A percentile compares a stretch with the other conserved stretches of the same genome.
These are phyloP conservation scores for Lepus americanus DNA, from an alignment of 2,113 vertebrate genomes.

Conservation along the genomic window DNA sequence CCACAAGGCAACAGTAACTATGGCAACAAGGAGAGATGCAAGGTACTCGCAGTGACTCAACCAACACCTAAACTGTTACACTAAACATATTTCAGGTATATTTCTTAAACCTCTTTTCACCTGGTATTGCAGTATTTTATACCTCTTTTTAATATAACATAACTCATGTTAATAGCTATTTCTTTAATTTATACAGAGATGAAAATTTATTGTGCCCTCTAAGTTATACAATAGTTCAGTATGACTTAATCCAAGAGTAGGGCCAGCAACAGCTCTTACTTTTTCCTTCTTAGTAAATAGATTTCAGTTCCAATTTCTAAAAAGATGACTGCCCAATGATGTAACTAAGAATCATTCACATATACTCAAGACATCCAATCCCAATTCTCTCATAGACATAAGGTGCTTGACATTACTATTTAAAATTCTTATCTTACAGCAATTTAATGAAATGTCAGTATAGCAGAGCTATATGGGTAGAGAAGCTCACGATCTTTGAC, in stretches of 20 bases:
- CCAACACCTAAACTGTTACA: slow-evolving; percentile 58
- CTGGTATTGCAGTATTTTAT: slow-evolving; percentile 14
- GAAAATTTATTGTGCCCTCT: background rate
- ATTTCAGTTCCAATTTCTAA: background rate
- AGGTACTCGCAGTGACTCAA: slow-evolving; percentile 60
- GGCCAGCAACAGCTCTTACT: background rate
- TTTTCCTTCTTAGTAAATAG: background rate
- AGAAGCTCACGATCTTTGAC: background rate
- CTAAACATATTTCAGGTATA: background rate
- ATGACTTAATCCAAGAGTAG: background rate
- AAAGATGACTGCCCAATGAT: background rate
- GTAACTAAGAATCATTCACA: background rate
- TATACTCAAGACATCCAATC: background rate
- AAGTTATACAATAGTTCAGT: background rate
- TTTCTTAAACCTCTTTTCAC: background rate
- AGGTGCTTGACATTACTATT: background rate
- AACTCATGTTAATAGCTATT: slow-evolving; percentile 52
- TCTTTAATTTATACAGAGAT: slow-evolving; percentile 31
- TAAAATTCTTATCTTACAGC: background rate
- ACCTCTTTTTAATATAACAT: slow-evolving; percentile 33
- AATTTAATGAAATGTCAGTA: slow-evolving; percentile 36
- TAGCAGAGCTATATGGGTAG: background rate
- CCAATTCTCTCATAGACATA: slow-evolving; percentile 4
- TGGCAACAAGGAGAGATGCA: slow-evolving; percentile 79
- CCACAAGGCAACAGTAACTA: slow-evolving; percentile 82